Evolutionary conservation across 2,797 vertebrate species (phyloP).

Genomic region (Myripristis jacobus): DNA sequence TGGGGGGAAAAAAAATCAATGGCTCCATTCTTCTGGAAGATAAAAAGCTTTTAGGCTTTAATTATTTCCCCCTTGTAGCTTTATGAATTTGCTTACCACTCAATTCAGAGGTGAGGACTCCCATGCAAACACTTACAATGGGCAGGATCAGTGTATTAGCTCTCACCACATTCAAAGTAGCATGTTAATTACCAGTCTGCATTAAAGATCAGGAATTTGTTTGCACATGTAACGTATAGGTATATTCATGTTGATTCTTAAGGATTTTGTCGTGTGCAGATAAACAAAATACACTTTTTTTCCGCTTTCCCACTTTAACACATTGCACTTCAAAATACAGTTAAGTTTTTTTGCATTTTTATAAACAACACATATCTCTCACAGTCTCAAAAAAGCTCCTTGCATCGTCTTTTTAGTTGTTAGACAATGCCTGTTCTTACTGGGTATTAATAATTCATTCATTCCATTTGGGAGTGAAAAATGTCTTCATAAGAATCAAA

Average conservation of each 20-base stretch:
- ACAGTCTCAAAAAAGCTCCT: background rate
- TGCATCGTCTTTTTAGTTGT: background rate
- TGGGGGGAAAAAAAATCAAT: slow-evolving; percentile 68
- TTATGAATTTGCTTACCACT: slow-evolving; percentile 79
- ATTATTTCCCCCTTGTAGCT: slow-evolving; percentile 79
- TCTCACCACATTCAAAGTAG: slow-evolving; percentile 41
- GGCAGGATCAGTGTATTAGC: slow-evolving; percentile 56
- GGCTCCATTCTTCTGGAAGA: slow-evolving; percentile 73
- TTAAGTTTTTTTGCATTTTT: background rate
- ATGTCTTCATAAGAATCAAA: background rate
- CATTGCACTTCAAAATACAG: background rate
- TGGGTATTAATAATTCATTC: background rate
- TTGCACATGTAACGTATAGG: background rate
- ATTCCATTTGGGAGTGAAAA: background rate
- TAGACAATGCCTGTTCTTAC: background rate
- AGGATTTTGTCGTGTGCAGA: background rate
- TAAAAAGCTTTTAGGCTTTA: slow-evolving; percentile 80
- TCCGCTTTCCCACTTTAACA: background rate
- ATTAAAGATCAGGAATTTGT: background rate
- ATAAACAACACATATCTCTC: background rate
- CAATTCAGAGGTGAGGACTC: slow-evolving; percentile 71
- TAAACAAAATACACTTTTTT: background rate
- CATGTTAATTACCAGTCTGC: slow-evolving; percentile 23
- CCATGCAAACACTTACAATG: slow-evolving; percentile 60
- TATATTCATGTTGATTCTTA: background rate